Evolutionary conservation across 1,140 invertebrate species (phyloP).

Genomic region (Drosophila mojavensis): DNA sequence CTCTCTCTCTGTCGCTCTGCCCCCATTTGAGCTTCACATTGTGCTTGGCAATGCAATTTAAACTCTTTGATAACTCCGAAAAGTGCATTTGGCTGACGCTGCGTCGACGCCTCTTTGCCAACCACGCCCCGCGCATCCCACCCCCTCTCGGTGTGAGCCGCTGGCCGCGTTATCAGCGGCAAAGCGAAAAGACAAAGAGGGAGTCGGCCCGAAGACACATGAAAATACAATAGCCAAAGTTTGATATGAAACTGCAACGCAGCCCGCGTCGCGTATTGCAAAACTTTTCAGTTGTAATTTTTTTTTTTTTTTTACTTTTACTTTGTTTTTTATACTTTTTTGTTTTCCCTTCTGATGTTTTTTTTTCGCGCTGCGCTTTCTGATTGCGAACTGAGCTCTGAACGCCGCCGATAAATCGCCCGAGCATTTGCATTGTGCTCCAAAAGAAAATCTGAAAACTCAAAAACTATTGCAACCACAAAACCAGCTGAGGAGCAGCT

Average conservation of each 20-base stretch:
- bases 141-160: background rate
- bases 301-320: slow-evolving; percentile 43
- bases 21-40: slow-evolving; percentile 21
- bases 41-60: slow-evolving; percentile 76
- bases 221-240: slow-evolving; percentile 81
- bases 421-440: slow-evolving; percentile 54
- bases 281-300: slow-evolving; percentile 80
- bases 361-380: slow-evolving; percentile 20
- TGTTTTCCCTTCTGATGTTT: too few relatives aligned
- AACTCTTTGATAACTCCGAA: slow-evolving; percentile 80
- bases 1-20: background rate
- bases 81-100: slow-evolving; percentile 77
- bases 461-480: slow-evolving; percentile 12
- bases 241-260: slow-evolving; percentile 77
- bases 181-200: slow-evolving; percentile 40
- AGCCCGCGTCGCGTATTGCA: slow-evolving; percentile 67
- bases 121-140: background rate
- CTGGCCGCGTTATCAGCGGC: slow-evolving; percentile 57
- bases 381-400: slow-evolving; percentile 72
- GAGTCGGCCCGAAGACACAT: slow-evolving; percentile 62
- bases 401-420: slow-evolving; percentile 68
- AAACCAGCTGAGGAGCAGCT: background rate
- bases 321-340: slow-evolving; percentile 1
- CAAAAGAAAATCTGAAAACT: slow-evolving; percentile 13
- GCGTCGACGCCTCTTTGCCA: slow-evolving; percentile 21